Evolutionary conservation across 1,140 invertebrate genomes (phyloP).

Genomic region (Eulimnadia texana): DNA sequence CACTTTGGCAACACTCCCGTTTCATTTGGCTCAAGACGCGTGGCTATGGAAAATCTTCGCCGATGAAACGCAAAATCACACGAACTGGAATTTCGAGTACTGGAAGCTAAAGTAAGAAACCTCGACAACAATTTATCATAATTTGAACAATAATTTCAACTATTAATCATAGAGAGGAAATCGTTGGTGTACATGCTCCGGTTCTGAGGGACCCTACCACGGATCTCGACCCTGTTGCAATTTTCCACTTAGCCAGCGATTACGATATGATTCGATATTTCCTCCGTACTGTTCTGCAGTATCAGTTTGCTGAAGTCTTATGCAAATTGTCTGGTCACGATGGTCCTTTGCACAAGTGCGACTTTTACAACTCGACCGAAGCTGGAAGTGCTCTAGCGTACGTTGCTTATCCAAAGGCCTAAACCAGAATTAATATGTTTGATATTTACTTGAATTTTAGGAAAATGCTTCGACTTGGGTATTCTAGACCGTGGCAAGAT

Average conservation of each 20-base stretch:
- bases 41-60: constrained; percentile 37
- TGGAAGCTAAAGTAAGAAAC: constrained; percentile 30
- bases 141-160: no score
- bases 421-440: no score
- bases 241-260: constrained; percentile 30
- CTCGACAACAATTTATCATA: no score
- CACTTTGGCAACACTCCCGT: constrained; percentile 37
- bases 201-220: constrained; percentile 22
- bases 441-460: no score
- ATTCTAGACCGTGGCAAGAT: constrained; percentile 71
- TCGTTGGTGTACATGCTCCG: constrained; percentile 28
- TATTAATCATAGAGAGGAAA: no score
- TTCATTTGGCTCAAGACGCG: constrained; percentile 36
- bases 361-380: constrained; percentile 31
- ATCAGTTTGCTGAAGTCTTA: constrained; percentile 35
- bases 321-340: constrained; percentile 29
- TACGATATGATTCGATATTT: constrained; percentile 31
- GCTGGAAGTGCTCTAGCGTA: constrained; percentile 31
- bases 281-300: constrained; percentile 30
- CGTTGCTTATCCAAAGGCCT: no score
- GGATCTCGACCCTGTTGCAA: constrained; percentile 30
- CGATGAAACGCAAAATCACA: constrained; percentile 24
- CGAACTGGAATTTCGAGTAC: constrained; percentile 30
- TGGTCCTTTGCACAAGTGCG: constrained; percentile 29
- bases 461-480: constrained; percentile 66